These are phyloP conservation scores for Cercopithecus diana DNA, from an alignment of 2,797 vertebrate species.

Conservation along the genomic window DNA sequence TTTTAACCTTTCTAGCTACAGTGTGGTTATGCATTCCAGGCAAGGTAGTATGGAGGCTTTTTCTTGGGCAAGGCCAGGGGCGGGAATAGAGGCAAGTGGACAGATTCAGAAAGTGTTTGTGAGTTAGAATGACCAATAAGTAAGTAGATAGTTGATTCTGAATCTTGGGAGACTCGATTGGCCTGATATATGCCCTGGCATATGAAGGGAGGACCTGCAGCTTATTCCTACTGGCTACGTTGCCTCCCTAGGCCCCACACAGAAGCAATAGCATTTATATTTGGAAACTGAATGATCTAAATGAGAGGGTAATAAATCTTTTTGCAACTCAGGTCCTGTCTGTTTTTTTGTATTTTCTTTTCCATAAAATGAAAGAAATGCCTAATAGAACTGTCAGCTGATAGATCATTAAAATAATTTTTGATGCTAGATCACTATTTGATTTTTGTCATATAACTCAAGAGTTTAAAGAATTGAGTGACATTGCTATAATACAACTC, in stretches of 20 bases:
- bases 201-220: neutral
- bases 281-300: neutral
- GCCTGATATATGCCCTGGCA: too few relatives aligned
- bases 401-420: constrained; percentile 59
- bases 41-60: neutral
- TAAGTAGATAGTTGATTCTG: neutral
- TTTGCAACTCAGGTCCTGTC: neutral
- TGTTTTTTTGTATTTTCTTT: neutral
- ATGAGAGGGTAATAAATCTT: constrained; percentile 8
- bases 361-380: constrained; percentile 35
- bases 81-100: neutral
- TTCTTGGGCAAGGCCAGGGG: neutral
- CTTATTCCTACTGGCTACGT: neutral
- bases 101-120: neutral
- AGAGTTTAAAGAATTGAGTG: constrained; percentile 57
- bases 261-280: neutral
- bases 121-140: neutral
- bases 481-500: constrained; percentile 11
- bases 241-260: neutral
- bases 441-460: constrained; percentile 46
- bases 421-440: constrained; percentile 53
- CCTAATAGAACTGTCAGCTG: neutral
- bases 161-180: neutral
- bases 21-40: neutral
- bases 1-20: neutral